Evolutionary conservation across 1,140 invertebrate genomes (phyloP).

Genomic region (Aphaenogaster floridana): DNA sequence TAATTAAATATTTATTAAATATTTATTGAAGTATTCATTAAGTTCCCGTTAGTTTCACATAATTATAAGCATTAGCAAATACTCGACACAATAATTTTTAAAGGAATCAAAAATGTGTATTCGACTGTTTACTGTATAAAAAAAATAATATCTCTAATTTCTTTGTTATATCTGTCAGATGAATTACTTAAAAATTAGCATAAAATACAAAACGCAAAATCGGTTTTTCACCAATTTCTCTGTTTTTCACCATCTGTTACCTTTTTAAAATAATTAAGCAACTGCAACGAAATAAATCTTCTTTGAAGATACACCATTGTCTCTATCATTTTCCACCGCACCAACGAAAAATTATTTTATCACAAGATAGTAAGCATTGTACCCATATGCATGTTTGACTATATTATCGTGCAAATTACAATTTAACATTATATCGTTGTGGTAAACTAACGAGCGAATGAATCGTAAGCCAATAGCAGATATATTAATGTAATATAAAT

Average conservation of each 20-base stretch:
- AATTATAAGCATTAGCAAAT: not conserved
- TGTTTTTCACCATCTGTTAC: slow-evolving; percentile 62
- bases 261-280: slow-evolving; percentile 83
- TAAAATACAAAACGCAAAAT: not conserved
- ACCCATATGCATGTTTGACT: not conserved
- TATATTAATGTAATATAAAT: slow-evolving; percentile 1
- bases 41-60: slow-evolving; percentile 3
- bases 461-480: not conserved
- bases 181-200: not conserved
- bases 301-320: slow-evolving; percentile 78
- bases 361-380: slow-evolving; percentile 35
- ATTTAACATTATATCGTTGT: slow-evolving; percentile 35
- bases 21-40: not conserved
- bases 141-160: not conserved
- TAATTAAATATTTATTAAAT: not conserved
- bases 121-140: not conserved
- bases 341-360: slow-evolving; percentile 53
- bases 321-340: slow-evolving; percentile 48
- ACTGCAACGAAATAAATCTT: slow-evolving; percentile 78
- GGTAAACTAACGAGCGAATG: not conserved
- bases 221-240: not conserved
- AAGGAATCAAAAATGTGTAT: not conserved
- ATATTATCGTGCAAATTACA: not conserved
- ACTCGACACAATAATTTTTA: not conserved
- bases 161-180: not conserved